Percentiles rank a stretch among this genome's conserved stretches.
Evolutionary conservation across 37 sponge, comb jelly and placozoan genomes (phyloP).

Genomic region (Aplysina aerophoba): DNA sequence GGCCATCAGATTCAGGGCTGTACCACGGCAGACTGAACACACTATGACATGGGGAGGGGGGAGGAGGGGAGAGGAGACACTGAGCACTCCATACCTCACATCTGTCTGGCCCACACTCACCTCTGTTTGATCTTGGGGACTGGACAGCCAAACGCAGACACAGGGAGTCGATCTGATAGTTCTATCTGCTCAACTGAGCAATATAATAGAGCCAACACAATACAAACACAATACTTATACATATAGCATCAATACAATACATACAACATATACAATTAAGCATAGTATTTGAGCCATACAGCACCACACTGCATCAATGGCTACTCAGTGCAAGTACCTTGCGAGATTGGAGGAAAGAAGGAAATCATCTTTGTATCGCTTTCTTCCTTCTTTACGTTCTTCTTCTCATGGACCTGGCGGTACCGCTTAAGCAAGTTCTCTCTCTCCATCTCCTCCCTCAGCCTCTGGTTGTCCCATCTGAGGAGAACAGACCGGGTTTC

Average conservation of each 20-base stretch:
- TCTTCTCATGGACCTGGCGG: slow-evolving; percentile 5
- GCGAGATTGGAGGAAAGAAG: background rate
- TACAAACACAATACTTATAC: background rate
- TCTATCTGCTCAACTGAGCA: slow-evolving; percentile 2
- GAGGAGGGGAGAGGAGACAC: background rate
- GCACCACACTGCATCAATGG: no score
- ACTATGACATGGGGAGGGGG: background rate
- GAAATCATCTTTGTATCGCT: background rate
- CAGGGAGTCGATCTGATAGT: background rate
- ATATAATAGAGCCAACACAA: background rate
- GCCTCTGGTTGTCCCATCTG: slow-evolving; percentile 33
- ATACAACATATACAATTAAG: background rate
- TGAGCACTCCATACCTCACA: background rate
- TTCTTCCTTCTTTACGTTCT: background rate
- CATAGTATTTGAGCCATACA: background rate
- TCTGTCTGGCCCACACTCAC: background rate
- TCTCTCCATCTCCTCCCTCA: background rate
- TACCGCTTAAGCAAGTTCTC: slow-evolving; percentile 13
- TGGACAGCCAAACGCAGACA: slow-evolving; percentile 27
- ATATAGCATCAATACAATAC: background rate
- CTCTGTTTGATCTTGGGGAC: slow-evolving; percentile 10
- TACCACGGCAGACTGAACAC: slow-evolving; percentile 1
- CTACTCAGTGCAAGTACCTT: slow-evolving; percentile 1
- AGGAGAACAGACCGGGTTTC: background rate
- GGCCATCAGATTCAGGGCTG: background rate